Evolutionary conservation across 2,797 vertebrate genomes (phyloP).

Genomic region (Botia almorhae): DNA sequence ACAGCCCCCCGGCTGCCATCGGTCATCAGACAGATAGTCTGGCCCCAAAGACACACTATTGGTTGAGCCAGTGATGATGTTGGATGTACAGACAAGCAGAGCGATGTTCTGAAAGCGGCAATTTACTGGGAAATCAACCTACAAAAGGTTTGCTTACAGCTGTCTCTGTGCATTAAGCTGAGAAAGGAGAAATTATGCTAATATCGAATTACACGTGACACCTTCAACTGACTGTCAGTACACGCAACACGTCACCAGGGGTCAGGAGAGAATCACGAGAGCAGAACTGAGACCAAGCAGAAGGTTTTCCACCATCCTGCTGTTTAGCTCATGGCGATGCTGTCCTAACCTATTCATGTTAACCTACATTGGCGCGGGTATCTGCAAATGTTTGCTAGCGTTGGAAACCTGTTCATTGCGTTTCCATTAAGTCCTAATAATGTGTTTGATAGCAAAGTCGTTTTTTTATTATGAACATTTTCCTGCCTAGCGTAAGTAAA

Average conservation of each 20-base stretch:
- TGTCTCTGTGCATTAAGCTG: neutral
- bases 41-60: too few species aligned
- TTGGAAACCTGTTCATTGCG: neutral
- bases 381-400: neutral
- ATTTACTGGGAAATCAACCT: neutral
- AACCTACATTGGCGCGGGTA: constrained; percentile 33
- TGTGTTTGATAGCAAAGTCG: neutral
- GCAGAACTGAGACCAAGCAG: neutral
- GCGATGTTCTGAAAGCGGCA: neutral
- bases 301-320: neutral
- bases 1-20: too few species aligned
- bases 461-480: neutral
- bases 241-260: constrained; percentile 50
- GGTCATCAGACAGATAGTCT: too few species aligned
- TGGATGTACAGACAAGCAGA: too few species aligned
- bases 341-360: constrained; percentile 36
- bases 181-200: neutral
- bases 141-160: neutral
- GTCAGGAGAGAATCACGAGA: constrained; percentile 52
- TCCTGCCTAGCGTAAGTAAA: too few species aligned
- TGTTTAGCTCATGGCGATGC: constrained; percentile 12
- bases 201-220: neutral
- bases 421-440: neutral
- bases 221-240: neutral
- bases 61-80: too few species aligned